Evolutionary conservation across 2,888 invertebrate species (phyloP).

Genomic region (Crioceris asparagi): DNA sequence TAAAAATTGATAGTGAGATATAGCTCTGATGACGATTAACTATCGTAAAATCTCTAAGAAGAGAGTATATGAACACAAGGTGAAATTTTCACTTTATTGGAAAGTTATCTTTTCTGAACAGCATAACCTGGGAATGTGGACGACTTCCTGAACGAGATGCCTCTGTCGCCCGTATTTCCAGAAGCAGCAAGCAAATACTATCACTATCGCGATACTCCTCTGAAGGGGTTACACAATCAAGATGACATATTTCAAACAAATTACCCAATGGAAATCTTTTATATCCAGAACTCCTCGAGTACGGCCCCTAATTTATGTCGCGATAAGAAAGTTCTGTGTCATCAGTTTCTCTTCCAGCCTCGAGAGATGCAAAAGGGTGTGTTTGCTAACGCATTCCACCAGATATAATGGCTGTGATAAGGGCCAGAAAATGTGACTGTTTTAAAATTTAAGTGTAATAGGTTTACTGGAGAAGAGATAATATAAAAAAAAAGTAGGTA

Average conservation of each 20-base stretch:
- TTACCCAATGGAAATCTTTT: conserved; percentile 12
- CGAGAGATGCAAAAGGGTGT: conserved; percentile 27
- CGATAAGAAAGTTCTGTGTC: conserved; percentile 38
- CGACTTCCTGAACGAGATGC: no score
- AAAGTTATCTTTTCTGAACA: no score
- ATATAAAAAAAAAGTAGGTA: conserved; percentile 35
- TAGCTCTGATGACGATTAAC: no score
- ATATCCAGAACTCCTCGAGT: conserved; percentile 12
- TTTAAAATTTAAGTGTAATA: conserved; percentile 40
- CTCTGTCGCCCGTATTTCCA: no score
- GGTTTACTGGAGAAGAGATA: conserved; percentile 36
- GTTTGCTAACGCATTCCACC: conserved; percentile 33
- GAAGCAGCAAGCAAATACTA: no score
- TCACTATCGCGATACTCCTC: no score
- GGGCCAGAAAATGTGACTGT: conserved; percentile 38
- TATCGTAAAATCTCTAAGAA: no score
- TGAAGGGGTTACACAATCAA: conserved; percentile 5
- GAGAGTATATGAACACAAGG: no score
- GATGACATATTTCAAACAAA: conserved; percentile 3
- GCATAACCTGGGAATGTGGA: no score
- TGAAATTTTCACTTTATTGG: no score
- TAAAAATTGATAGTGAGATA: no score
- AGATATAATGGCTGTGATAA: conserved; percentile 37
- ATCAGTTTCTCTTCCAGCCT: conserved; percentile 33
- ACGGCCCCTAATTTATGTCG: conserved; percentile 30